Conservation (phyloP, 1,140 invertebrate genomes). For the Bombus difficillimus region DNA sequence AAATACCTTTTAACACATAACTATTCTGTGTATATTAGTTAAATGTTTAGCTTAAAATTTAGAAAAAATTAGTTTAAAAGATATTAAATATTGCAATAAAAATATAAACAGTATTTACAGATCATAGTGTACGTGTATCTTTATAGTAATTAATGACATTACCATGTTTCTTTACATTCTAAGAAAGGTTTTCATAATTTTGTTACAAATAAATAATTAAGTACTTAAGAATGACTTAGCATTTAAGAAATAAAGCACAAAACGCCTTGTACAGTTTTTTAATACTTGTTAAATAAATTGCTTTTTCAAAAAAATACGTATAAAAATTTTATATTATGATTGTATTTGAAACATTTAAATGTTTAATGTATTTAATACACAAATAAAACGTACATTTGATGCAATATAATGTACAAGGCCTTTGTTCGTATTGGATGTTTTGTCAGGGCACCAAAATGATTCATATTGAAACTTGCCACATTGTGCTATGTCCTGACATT, state of each 20-base stretch:
- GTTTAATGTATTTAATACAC: neutral
- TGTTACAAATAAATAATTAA: slow-evolving; percentile 59
- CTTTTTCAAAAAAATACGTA: slow-evolving; percentile 16
- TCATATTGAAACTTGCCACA: slow-evolving; percentile 73
- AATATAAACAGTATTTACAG: neutral
- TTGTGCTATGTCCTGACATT: slow-evolving; percentile 64
- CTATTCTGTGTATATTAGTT: neutral
- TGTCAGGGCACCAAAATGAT: slow-evolving; percentile 56
- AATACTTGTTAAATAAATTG: slow-evolving; percentile 49
- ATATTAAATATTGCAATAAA: neutral
- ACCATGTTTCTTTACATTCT: slow-evolving; percentile 56
- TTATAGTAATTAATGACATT: slow-evolving; percentile 24
- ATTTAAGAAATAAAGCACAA: slow-evolving; percentile 46
- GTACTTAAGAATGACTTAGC: slow-evolving; percentile 70
- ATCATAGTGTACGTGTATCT: slow-evolving; percentile 20
- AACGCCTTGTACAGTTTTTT: slow-evolving; percentile 63
- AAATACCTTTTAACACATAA: neutral
- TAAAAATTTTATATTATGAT: slow-evolving; percentile 18
- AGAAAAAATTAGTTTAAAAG: neutral
- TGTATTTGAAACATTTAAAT: neutral
- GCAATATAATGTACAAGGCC: slow-evolving; percentile 35
- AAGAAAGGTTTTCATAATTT: slow-evolving; percentile 36
- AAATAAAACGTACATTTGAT: neutral
- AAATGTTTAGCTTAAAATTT: neutral
- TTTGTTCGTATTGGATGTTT: slow-evolving; percentile 51